Evolutionary conservation across 2,888 invertebrate species (phyloP), one percentile per base, ranked within the genome.

Genomic region (Parascotia fuliginaria): DNA sequence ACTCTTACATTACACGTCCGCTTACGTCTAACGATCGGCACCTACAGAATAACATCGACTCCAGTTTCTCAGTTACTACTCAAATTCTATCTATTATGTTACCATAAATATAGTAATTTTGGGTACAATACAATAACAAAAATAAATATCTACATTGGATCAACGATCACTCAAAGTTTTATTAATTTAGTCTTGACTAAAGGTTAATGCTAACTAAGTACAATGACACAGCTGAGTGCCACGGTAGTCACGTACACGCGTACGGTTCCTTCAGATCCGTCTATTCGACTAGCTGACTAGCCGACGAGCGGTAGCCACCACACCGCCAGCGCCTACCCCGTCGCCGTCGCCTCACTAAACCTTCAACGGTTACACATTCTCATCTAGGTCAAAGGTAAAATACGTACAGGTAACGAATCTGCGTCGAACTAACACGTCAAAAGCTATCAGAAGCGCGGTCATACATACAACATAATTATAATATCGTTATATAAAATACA

Each of bases 121-220:
- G 89, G 86, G 76, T 84, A 89, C 85, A 89, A 87, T 86, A 89
- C 79, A 81, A 87, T 89, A 90, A 92, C 91, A 91, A 90, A 91
- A 92, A 92, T 92, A 92, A 91, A 91, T 90, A 92, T 92, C 90
- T 92, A 91, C 89, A 91, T 86, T 83, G 87, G 79, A 81, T 87
- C 86, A 90, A 91, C 89, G 88, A 89, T 83, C 86, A 84, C 85
- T 81, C 88, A 79, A 83, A 80, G 67, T 47, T 49, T 80, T 79
- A 79, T 85, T 81, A 83, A 82, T 85, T 88, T 83, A 85, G 73
- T 83, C 77, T 86, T 85, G 85, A 85, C 87, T 88, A 89, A 80
- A 76, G 78, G 79, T 85, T 87, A 84, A 80, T 78, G 78, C 90
- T 92, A 90, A 79, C 84, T 91, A 92, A 91, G 90, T 91, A 90